Evolutionary conservation across 2,797 vertebrate genomes (phyloP).

Genomic region (Neosilurus mollespiculum): DNA sequence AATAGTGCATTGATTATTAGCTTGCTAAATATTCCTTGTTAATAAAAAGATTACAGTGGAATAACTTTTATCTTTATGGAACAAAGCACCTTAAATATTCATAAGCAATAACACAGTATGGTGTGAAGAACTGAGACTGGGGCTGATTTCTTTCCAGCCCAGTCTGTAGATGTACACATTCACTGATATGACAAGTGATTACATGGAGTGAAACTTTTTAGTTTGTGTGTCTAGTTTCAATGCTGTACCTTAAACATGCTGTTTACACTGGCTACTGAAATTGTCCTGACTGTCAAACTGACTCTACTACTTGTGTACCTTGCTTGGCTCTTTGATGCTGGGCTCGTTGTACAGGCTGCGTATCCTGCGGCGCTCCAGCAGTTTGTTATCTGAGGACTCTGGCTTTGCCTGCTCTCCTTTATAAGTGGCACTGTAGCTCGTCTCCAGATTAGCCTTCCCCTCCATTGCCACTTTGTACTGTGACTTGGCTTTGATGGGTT

Average conservation of each 20-base stretch:
- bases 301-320: conserved; percentile 71
- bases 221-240: not conserved
- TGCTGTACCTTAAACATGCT: not conserved
- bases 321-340: conserved; percentile 81
- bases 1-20: not conserved
- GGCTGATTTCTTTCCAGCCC: not conserved
- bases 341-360: conserved; percentile 95
- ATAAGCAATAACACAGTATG: not conserved
- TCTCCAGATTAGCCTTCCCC: conserved; percentile 84
- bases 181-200: not conserved
- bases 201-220: not conserved
- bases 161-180: not conserved
- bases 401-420: conserved; percentile 89
- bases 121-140: not conserved
- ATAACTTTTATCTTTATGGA: not conserved
- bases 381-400: conserved; percentile 82
- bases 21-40: not conserved
- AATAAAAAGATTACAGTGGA: not conserved
- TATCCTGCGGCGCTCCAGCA: conserved; percentile 89
- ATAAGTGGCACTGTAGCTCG: conserved; percentile 93
- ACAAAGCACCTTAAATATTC: not conserved
- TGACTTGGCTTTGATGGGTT: conserved; percentile 83
- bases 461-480: conserved; percentile 85
- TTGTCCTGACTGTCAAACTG: not conserved
- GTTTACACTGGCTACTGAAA: not conserved